These are phyloP conservation scores for Eupithecia vulgata DNA, from an alignment of 2,888 invertebrate genomes.

Conservation along the genomic window DNA sequence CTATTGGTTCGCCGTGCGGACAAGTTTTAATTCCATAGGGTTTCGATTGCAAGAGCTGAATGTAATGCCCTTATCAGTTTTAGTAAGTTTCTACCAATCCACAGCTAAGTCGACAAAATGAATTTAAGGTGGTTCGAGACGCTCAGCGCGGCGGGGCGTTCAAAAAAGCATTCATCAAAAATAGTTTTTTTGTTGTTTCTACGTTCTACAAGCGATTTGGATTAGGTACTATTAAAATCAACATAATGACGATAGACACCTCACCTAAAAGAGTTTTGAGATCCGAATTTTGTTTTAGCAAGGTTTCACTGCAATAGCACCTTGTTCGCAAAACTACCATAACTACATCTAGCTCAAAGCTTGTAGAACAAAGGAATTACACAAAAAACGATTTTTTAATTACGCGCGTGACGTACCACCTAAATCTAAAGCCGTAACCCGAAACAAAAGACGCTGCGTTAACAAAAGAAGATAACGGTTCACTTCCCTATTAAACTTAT, in stretches of 20 bases:
- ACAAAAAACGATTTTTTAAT: background rate
- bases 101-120: background rate
- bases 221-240: background rate
- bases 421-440: background rate
- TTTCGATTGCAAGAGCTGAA: background rate
- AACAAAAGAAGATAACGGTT: background rate
- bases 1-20: background rate
- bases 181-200: background rate
- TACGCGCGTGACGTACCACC: background rate
- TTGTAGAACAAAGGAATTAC: background rate
- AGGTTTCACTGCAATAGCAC: background rate
- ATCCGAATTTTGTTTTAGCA: background rate
- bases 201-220: background rate
- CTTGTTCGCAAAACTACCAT: background rate
- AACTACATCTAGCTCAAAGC: background rate
- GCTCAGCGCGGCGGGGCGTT: background rate
- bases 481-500: background rate
- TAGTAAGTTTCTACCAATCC: background rate
- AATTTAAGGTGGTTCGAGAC: background rate
- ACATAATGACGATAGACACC: background rate
- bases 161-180: too few relatives aligned
- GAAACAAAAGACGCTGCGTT: background rate
- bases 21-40: background rate
- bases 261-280: background rate
- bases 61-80: background rate